phyloP scores from a whole-genome alignment of 2,888 invertebrate genomes.

The Osedax frankpressi region DNA sequence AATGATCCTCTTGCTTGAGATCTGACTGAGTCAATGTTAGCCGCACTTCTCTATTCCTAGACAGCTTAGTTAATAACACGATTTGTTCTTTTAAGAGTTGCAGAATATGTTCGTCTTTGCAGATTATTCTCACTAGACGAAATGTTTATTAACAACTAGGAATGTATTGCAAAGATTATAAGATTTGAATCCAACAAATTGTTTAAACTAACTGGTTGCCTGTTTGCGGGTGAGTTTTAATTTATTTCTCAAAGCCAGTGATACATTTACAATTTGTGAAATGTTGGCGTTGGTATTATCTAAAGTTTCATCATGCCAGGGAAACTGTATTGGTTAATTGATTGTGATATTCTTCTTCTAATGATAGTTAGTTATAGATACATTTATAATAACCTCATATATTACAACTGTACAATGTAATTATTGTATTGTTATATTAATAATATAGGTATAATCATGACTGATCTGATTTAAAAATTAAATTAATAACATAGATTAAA shows the following conservation, averaged over 20 bases:
- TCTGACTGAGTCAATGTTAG: background rate
- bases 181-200: too few relatives aligned
- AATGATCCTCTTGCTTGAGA: background rate
- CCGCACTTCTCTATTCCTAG: background rate
- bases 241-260: slow-evolving; percentile 18
- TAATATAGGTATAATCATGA: too few relatives aligned
- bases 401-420: too few relatives aligned
- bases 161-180: too few relatives aligned
- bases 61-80: background rate
- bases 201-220: slow-evolving; percentile 3
- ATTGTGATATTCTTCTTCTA: too few relatives aligned
- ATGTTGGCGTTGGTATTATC: slow-evolving; percentile 17
- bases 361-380: too few relatives aligned
- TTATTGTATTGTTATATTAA: too few relatives aligned
- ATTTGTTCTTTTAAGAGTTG: background rate
- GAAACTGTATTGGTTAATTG: slow-evolving; percentile 19
- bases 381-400: too few relatives aligned
- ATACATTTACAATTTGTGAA: slow-evolving; percentile 1
- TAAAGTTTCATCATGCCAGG: slow-evolving; percentile 8
- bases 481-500: too few relatives aligned
- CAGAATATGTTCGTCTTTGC: background rate
- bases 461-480: too few relatives aligned
- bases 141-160: too few relatives aligned
- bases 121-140: too few relatives aligned
- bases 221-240: slow-evolving; percentile 17